Evolutionary conservation across 1,140 invertebrate genomes (phyloP), one percentile per base, ranked within the genome.

Genomic region (Orchestia grillus): DNA sequence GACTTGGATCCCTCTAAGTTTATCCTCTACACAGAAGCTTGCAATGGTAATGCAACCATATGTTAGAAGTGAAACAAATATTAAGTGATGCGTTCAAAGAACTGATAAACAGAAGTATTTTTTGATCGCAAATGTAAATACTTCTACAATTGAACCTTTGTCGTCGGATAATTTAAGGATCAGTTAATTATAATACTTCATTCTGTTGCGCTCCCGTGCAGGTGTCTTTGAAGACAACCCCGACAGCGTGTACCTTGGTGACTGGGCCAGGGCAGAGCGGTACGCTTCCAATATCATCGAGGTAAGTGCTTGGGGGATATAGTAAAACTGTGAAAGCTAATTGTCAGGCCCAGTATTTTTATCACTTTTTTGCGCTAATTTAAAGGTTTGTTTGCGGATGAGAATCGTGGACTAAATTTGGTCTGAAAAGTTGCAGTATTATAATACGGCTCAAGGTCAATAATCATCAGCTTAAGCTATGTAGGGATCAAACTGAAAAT

Each of bases 11-110:
- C 98, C 0, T 97, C 98, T 62, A 98, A 98, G 97, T 98, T 99
- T 97, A 97, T 99, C 15, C 96, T 99, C 4, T 98, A 98, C 41
- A 98, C 98, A 0, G 99, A 99, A 97, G 98, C 98, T 6, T 98
- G 98, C 97, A 94, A 97, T 95, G 98, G 96, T 96, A 77, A 77
- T 77, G 62, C 28, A n/a, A n/a, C n/a, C 36, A 77, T 77, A 19
- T 77, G 11, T 77, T 36, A 23, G 3, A 36, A 23, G 3, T 28
- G 11, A 77, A 36, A 77, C 11, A 77, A 15, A 77, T 36, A 77
- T 77, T 8, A 3, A 15, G 62, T 77, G 62, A 15, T 23, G 15
- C 62, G 36, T 77, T 23, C 47, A 53, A 53, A 19, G 6, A 53
- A 53, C 19, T 53, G 19, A 53, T 19, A 19, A 53, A 77, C 62